phyloP scores from a whole-genome alignment of 2,797 vertebrate genomes.

The Parauchenoglanis punctatus region DNA sequence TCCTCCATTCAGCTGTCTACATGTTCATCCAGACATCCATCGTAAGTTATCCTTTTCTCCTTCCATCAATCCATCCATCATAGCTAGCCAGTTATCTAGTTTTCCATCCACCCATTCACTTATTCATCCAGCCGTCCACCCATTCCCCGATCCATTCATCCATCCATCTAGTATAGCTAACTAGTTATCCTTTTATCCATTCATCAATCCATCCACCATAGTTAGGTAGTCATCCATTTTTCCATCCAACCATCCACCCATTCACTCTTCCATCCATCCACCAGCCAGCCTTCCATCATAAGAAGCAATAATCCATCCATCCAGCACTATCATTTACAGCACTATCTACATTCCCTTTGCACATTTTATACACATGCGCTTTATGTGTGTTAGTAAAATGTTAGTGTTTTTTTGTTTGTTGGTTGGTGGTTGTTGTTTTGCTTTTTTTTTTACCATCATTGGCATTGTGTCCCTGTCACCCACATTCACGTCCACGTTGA shows the following conservation, averaged over 20 bases:
- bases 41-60: no score
- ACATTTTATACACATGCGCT: neutral
- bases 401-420: neutral
- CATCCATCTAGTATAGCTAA: neutral
- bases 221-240: neutral
- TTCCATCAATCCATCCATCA: neutral
- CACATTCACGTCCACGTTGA: slow-evolving; percentile 67
- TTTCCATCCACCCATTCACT: neutral
- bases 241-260: neutral
- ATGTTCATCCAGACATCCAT: neutral
- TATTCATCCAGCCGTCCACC: neutral
- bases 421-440: no score
- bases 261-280: neutral
- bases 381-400: neutral
- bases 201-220: neutral
- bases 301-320: neutral
- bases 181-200: neutral
- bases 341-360: neutral
- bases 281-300: neutral
- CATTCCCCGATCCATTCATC: no score
- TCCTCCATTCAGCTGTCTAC: neutral
- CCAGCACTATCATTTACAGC: neutral
- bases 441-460: slow-evolving; percentile 64
- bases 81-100: neutral
- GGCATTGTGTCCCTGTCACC: slow-evolving; percentile 54